Conservation (phyloP, 2,888 invertebrate genomes). For the Papilio gigon region DNA sequence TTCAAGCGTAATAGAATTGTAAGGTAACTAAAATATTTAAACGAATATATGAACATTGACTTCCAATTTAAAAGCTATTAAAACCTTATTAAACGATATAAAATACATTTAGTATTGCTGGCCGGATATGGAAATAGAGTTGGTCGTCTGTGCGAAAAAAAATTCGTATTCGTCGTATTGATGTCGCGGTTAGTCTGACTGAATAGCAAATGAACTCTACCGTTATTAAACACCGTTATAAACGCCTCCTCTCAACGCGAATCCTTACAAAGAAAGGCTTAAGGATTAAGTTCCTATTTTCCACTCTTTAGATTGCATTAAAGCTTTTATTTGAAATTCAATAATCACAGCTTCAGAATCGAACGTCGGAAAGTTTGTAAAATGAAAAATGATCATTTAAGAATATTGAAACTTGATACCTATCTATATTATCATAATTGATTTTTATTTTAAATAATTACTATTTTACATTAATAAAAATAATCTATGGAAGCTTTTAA, state of each 20-base stretch:
- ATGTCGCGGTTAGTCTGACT: conserved; percentile 61
- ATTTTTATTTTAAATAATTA: neutral
- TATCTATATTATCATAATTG: neutral
- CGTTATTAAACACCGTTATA: conserved; percentile 75
- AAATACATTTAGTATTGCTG: conserved; percentile 8
- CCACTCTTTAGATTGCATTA: conserved; percentile 15
- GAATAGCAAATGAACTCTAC: conserved; percentile 74
- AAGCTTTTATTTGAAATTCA: neutral
- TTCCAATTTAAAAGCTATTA: neutral
- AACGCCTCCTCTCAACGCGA: conserved; percentile 58
- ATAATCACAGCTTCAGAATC: conserved; percentile 20
- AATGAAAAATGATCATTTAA: conserved; percentile 5
- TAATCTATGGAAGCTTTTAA: too few species aligned
- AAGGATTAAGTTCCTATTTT: conserved; percentile 31
- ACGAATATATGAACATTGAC: too few species aligned
- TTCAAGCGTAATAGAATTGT: too few species aligned
- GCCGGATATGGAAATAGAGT: conserved; percentile 30
- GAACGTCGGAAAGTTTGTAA: conserved; percentile 21
- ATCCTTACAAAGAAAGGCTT: conserved; percentile 51
- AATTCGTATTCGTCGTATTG: conserved; percentile 67
- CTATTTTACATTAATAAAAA: too few species aligned
- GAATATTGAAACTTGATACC: conserved; percentile 21
- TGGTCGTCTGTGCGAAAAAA: conserved; percentile 52
- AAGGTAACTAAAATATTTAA: too few species aligned
- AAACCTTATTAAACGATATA: neutral